A percentile compares a stretch with the other conserved stretches of the same genome.
Conservation (phyloP, 2,113 vertebrate species). For the Dromaius novaehollandiae region DNA sequence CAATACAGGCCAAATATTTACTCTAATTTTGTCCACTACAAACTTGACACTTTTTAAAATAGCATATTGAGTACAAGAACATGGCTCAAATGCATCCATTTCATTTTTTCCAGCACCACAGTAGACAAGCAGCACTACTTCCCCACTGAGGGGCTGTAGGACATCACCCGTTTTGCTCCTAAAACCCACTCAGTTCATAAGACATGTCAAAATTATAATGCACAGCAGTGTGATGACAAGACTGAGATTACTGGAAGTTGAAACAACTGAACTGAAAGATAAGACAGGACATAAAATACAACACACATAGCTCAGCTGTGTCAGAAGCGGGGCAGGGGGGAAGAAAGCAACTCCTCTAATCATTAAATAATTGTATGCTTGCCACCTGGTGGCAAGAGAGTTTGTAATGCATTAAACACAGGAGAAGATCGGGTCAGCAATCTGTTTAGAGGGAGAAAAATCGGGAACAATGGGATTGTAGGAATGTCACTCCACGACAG, state of each 20-base stretch:
- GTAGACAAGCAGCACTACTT: background rate
- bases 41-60: background rate
- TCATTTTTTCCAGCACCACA: background rate
- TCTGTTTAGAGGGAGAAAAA: background rate
- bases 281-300: background rate
- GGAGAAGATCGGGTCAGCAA: background rate
- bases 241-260: background rate
- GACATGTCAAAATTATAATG: background rate
- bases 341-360: background rate
- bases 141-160: background rate
- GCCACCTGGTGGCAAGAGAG: conserved; percentile 44
- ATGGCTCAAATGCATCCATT: background rate
- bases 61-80: background rate
- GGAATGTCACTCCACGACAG: background rate
- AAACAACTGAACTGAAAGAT: background rate
- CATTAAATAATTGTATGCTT: background rate
- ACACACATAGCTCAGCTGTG: background rate
- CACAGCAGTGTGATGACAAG: background rate
- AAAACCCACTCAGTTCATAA: background rate
- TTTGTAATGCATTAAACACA: background rate
- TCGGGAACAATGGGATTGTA: background rate
- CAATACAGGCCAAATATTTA: background rate
- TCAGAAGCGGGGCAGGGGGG: background rate
- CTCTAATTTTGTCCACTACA: background rate
- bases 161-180: background rate